A percentile compares a stretch with the other conserved stretches of the same genome.
Evolutionary conservation across 2,888 invertebrate species (phyloP).

Genomic region (Criorhina ranunculi): DNA sequence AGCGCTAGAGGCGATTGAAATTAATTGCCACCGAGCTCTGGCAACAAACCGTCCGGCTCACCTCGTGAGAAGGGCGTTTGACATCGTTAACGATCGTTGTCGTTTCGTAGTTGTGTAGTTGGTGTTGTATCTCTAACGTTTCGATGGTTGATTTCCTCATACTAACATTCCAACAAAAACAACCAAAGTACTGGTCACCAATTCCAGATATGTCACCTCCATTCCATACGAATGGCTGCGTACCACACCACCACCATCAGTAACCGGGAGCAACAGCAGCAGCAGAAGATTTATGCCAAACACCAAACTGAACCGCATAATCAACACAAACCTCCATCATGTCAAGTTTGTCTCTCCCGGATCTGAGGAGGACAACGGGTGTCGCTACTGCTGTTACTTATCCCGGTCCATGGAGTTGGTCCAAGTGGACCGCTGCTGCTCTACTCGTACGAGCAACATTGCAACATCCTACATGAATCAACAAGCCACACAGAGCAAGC

Average conservation of each 20-base stretch:
- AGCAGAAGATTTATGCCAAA: constrained; percentile 76
- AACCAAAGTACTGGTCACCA: constrained; percentile 53
- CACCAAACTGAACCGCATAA: constrained; percentile 76
- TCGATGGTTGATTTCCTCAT: constrained; percentile 74
- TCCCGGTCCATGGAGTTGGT: constrained; percentile 26
- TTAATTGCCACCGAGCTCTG: constrained; percentile 65
- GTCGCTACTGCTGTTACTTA: constrained; percentile 76
- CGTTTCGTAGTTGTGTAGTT: constrained; percentile 24
- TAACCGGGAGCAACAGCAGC: constrained; percentile 47
- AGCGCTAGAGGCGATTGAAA: constrained; percentile 62
- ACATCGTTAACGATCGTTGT: constrained; percentile 72
- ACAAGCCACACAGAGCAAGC: constrained; percentile 54
- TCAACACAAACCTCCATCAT: constrained; percentile 77
- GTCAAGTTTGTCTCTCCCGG: constrained; percentile 75
- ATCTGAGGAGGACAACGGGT: constrained; percentile 75
- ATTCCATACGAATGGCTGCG: constrained; percentile 46
- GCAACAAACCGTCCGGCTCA: constrained; percentile 59
- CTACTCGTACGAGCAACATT: constrained; percentile 53
- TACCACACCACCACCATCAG: constrained; percentile 64
- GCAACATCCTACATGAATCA: constrained; percentile 76
- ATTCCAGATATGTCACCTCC: constrained; percentile 76
- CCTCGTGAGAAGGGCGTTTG: constrained; percentile 75
- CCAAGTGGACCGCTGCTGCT: constrained; percentile 30
- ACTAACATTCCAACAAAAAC: constrained; percentile 64
- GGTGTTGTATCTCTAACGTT: constrained; percentile 55